Conservation (phyloP, 2,888 invertebrate species). For the Crepidodera aurea region DNA sequence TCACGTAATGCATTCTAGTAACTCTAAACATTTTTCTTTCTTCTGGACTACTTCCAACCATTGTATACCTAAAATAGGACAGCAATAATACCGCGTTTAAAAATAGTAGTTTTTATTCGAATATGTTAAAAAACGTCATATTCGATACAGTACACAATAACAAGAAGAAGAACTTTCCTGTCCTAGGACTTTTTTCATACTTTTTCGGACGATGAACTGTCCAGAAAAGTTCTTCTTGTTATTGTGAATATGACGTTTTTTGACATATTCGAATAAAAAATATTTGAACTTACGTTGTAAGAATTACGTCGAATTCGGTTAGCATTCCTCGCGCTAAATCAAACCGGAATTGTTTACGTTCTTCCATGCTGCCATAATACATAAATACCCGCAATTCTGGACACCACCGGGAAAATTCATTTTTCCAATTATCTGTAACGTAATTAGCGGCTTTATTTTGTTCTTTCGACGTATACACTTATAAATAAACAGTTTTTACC, state of each 20-base stretch:
- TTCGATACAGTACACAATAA: too few species aligned
- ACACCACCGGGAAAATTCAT: conserved; percentile 82
- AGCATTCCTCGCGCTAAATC: conserved; percentile 78
- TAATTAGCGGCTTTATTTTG: neutral
- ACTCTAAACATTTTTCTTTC: conserved; percentile 91
- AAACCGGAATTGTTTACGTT: conserved; percentile 78
- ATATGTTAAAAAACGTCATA: too few species aligned
- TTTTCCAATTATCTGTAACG: conserved; percentile 80
- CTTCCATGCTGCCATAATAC: conserved; percentile 90
- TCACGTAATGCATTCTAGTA: conserved; percentile 87
- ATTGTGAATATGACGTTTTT: too few species aligned
- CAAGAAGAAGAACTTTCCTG: too few species aligned
- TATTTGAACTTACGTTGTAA: conserved; percentile 89
- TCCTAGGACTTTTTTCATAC: too few species aligned
- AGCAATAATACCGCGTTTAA: too few species aligned
- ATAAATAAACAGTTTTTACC: conserved; percentile 64
- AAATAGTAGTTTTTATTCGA: too few species aligned
- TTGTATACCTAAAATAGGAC: conserved; percentile 69
- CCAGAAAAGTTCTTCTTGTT: too few species aligned
- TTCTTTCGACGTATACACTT: too few species aligned
- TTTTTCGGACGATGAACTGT: too few species aligned
- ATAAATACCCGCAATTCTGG: conserved; percentile 80
- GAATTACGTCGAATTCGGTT: conserved; percentile 80
- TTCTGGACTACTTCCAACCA: conserved; percentile 86
- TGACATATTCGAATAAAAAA: too few species aligned